Percentiles rank a stretch among this genome's conserved stretches.
Evolutionary conservation across 2,113 vertebrate genomes (phyloP).

Genomic region (Ceyx margarethae): DNA sequence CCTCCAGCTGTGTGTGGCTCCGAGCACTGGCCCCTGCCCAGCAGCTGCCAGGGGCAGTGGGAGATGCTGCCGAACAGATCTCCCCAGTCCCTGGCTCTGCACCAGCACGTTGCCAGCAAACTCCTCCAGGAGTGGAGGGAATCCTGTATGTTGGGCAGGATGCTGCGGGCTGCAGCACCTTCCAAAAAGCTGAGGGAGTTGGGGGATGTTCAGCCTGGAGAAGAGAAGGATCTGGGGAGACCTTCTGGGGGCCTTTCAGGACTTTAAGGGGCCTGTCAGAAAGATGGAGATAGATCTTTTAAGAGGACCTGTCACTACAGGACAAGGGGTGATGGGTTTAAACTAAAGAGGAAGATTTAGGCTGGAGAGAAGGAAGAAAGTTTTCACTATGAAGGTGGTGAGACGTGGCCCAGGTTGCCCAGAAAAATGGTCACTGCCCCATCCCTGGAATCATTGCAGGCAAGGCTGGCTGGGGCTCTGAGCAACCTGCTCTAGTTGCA

Average conservation of each 20-base stretch:
- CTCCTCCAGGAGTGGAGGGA: neutral
- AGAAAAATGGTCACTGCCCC: neutral
- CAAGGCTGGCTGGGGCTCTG: neutral
- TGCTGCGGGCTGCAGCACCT: neutral
- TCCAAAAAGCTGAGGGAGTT: neutral
- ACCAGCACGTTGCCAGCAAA: neutral
- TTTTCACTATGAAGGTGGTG: neutral
- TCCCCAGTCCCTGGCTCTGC: neutral
- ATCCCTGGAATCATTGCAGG: neutral
- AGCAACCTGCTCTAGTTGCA: neutral
- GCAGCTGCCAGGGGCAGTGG: neutral
- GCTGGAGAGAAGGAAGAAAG: neutral
- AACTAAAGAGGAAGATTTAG: neutral
- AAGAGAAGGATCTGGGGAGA: neutral
- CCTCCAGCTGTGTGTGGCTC: neutral
- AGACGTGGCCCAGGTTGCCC: neutral
- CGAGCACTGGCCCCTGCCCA: neutral
- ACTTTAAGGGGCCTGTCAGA: neutral
- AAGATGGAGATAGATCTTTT: neutral
- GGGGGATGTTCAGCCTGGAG: neutral
- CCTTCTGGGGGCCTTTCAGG: neutral
- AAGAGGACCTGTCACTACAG: neutral
- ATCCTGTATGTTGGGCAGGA: neutral
- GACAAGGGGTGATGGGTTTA: neutral
- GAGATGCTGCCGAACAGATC: neutral